These are phyloP conservation scores for Norana najaformis DNA, from an alignment of 2,888 invertebrate species.

Conservation along the genomic window DNA sequence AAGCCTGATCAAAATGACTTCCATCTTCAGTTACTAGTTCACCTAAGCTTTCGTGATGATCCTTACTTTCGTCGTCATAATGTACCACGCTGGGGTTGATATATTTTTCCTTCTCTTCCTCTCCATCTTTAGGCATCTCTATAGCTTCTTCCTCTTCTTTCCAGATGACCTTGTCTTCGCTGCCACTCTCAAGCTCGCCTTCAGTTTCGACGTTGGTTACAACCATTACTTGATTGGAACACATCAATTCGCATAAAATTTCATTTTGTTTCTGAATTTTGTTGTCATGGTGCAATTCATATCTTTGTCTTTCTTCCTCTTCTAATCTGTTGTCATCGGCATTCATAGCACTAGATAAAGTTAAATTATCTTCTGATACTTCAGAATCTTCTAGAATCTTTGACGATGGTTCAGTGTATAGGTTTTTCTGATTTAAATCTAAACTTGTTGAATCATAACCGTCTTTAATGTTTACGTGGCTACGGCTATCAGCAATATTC, in stretches of 20 bases:
- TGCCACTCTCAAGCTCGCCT: background rate
- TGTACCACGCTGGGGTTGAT: too few relatives aligned
- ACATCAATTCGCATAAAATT: too few relatives aligned
- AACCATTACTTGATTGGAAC: background rate
- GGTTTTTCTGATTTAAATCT: background rate
- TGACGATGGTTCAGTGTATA: background rate
- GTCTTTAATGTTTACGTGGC: too few relatives aligned
- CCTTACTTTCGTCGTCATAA: too few relatives aligned
- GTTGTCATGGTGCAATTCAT: background rate
- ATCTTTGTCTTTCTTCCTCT: background rate
- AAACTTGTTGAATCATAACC: background rate
- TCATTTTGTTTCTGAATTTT: background rate
- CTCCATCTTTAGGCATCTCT: too few relatives aligned
- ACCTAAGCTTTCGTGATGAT: too few relatives aligned
- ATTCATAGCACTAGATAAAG: background rate
- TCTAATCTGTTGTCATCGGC: background rate
- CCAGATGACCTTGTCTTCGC: too few relatives aligned
- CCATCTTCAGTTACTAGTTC: too few relatives aligned
- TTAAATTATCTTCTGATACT: background rate
- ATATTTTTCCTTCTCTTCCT: too few relatives aligned
- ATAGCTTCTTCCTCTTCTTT: too few relatives aligned
- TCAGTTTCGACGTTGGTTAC: background rate
- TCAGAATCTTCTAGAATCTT: background rate
- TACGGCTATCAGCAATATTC: too few relatives aligned
- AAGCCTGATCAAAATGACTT: too few relatives aligned